phyloP scores from a whole-genome alignment of 1,140 invertebrate species.

The Camponotus pennsylvanicus region DNA sequence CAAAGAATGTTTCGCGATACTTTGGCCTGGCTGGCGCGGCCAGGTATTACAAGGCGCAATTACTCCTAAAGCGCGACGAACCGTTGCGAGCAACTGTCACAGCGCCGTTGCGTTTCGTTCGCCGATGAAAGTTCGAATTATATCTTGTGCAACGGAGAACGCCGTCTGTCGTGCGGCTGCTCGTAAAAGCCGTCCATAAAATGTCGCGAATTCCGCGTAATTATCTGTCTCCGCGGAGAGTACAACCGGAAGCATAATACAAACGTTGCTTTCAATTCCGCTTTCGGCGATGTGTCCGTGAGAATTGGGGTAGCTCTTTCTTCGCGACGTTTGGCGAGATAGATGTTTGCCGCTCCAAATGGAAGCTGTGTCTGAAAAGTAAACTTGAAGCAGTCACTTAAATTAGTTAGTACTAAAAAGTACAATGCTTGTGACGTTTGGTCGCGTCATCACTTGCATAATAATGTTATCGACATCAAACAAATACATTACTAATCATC shows the following conservation, averaged over 20 bases:
- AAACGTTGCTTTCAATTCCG: neutral
- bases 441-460: conserved; percentile 12
- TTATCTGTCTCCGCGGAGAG: conserved; percentile 32
- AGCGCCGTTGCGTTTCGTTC: neutral
- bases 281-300: neutral
- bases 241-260: conserved; percentile 15
- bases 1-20: conserved; percentile 4
- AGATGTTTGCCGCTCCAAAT: neutral
- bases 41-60: conserved; percentile 35
- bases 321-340: neutral
- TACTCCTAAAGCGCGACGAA: conserved; percentile 42
- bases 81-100: conserved; percentile 19
- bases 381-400: neutral
- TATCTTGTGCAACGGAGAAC: conserved; percentile 27
- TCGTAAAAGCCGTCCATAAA: conserved; percentile 60
- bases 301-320: conserved; percentile 10
- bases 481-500: neutral
- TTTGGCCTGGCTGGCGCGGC: neutral
- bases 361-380: conserved; percentile 31
- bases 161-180: conserved; percentile 25
- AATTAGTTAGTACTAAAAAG: conserved; percentile 10
- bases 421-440: neutral
- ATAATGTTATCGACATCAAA: neutral
- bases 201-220: conserved; percentile 33
- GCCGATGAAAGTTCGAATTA: conserved; percentile 62